A percentile compares a stretch with the other conserved stretches of the same genome.
phyloP scores from a whole-genome alignment of 2,113 vertebrate genomes.

The Accipiter virgatus region DNA sequence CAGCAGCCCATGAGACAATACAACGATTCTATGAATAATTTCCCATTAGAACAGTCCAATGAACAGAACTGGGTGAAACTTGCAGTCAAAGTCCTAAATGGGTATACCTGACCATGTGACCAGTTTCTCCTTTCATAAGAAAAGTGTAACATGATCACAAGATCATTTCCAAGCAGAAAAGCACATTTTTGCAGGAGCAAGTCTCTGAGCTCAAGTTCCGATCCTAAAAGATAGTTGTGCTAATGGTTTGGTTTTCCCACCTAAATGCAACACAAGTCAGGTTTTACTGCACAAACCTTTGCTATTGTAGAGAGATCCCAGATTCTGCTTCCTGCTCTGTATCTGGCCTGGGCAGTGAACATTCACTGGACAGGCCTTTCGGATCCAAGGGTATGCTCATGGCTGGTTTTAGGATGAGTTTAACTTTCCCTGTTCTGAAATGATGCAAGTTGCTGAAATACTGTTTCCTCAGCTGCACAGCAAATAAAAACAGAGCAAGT shows the following conservation, averaged over 20 bases:
- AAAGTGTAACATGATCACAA: neutral
- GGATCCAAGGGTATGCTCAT: neutral
- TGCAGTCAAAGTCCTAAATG: neutral
- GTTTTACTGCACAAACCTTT: neutral
- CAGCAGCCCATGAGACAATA: neutral
- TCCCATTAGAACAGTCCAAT: neutral
- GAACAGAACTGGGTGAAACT: neutral
- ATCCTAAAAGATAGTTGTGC: neutral
- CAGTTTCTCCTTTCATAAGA: neutral
- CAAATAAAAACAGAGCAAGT: neutral
- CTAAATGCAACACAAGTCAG: neutral
- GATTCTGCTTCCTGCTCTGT: neutral
- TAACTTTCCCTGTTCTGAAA: neutral
- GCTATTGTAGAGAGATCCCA: neutral
- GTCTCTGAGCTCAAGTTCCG: neutral
- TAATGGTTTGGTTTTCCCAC: neutral
- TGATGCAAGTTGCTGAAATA: neutral
- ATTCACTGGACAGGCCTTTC: neutral
- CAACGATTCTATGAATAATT: neutral
- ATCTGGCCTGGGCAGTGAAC: neutral
- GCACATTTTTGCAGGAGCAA: neutral
- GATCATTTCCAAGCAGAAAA: neutral
- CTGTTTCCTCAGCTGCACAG: neutral
- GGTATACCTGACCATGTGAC: neutral
- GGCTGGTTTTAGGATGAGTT: neutral